phyloP scores from a whole-genome alignment of 2,888 invertebrate genomes.

The Chaetoderma sp. region DNA sequence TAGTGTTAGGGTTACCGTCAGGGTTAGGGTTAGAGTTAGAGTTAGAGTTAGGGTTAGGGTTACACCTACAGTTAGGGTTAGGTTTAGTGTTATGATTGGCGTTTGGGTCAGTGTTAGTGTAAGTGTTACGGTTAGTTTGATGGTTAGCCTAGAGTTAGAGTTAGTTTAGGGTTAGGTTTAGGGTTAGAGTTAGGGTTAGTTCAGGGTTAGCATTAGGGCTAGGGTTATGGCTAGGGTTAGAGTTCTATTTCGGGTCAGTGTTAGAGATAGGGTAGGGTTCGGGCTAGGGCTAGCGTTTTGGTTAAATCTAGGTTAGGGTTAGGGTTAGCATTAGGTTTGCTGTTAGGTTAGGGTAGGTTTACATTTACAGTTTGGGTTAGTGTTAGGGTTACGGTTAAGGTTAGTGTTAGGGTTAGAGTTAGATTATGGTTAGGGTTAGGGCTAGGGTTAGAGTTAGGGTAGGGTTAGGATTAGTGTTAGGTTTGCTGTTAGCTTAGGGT shows the following conservation, averaged over 20 bases:
- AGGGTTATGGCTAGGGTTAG: conserved; percentile 4
- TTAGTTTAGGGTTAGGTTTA: conserved; percentile 18
- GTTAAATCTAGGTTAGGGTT: conserved; percentile 24
- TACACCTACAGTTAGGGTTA: conserved; percentile 32
- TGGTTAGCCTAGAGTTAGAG: conserved; percentile 23
- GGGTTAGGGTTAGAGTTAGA: no score
- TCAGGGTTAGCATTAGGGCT: background rate
- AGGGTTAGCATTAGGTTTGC: conserved; percentile 8
- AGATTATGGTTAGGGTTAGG: no score
- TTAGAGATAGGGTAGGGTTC: conserved; percentile 16
- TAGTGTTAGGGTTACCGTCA: no score
- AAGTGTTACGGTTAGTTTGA: conserved; percentile 32
- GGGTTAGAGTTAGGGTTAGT: conserved; percentile 36
- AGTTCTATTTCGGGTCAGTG: conserved; percentile 33
- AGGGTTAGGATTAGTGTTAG: no score
- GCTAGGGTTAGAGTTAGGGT: no score
- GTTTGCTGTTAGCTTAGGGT: conserved; percentile 12
- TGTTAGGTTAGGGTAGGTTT: background rate
- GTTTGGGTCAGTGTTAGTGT: conserved; percentile 29
- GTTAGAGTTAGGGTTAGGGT: no score
- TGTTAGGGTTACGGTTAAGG: no score
- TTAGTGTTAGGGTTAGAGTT: no score
- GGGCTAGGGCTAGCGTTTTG: conserved; percentile 26
- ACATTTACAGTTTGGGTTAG: no score
- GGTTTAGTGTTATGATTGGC: conserved; percentile 14